Evolutionary conservation across 1,140 invertebrate species (phyloP).

Genomic region (Brachionus sp.): DNA sequence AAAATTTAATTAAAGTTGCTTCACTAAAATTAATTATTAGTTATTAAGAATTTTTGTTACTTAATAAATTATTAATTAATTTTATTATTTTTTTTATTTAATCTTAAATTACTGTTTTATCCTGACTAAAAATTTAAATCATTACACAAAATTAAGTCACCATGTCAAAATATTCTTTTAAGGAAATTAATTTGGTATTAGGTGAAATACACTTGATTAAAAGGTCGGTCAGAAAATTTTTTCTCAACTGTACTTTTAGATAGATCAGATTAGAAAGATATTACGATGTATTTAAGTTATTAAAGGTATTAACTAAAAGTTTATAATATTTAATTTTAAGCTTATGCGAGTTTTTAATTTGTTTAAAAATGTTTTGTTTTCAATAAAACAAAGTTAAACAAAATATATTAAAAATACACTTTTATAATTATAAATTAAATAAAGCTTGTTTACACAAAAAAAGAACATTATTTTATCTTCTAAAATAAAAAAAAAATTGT

Average conservation of each 20-base stretch:
- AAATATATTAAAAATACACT: neutral
- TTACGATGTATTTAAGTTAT: neutral
- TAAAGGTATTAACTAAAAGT: neutral
- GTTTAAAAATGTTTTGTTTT: neutral
- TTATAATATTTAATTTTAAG: neutral
- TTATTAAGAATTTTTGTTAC: neutral
- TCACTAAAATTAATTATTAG: no score
- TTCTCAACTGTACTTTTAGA: neutral
- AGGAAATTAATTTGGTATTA: neutral
- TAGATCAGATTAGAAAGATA: neutral
- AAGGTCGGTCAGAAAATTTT: neutral
- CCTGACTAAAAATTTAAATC: neutral
- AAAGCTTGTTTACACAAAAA: neutral
- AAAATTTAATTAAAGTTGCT: neutral
- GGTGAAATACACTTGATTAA: neutral
- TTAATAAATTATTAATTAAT: neutral
- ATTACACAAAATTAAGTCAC: neutral
- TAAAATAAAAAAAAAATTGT: neutral
- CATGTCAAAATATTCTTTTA: neutral
- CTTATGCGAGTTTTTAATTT: neutral
- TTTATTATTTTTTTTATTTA: neutral
- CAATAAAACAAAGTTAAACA: neutral
- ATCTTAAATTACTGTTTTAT: neutral
- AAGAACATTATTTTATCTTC: neutral
- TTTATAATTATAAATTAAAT: neutral